Percentiles rank a stretch among this genome's conserved stretches.
Evolutionary conservation across 2,888 invertebrate genomes (phyloP).

Genomic region (Laspeyria flexula): DNA sequence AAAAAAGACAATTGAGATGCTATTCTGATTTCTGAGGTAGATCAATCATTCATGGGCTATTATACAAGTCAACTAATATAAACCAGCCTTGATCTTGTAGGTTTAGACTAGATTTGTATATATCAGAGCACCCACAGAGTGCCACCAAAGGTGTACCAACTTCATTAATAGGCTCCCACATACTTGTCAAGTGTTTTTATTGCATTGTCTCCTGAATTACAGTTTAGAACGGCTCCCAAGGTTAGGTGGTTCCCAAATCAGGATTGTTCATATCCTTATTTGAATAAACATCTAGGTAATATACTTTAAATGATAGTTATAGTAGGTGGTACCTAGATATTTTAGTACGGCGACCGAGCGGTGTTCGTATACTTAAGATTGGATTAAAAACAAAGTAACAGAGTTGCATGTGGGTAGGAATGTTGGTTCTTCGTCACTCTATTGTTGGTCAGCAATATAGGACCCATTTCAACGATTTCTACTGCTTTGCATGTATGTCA

Average conservation of each 20-base stretch:
- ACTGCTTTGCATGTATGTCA: no score
- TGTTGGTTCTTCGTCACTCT: no score
- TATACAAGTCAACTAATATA: slow-evolving; percentile 17
- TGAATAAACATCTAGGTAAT: slow-evolving; percentile 38
- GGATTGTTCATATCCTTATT: slow-evolving; percentile 57
- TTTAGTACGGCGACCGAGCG: neutral
- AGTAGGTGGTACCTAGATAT: slow-evolving; percentile 27
- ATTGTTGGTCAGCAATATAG: no score
- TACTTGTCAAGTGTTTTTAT: slow-evolving; percentile 42
- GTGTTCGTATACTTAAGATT: neutral
- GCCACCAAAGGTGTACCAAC: slow-evolving; percentile 64
- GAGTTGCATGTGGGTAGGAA: no score
- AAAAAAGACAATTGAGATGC: no score
- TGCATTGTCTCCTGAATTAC: slow-evolving; percentile 52
- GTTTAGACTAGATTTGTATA: slow-evolving; percentile 66
- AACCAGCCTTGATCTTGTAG: slow-evolving; percentile 59
- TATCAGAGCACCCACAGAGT: slow-evolving; percentile 65
- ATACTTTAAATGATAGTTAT: slow-evolving; percentile 26
- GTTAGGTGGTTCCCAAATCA: slow-evolving; percentile 45
- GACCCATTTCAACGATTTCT: no score
- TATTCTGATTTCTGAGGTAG: neutral
- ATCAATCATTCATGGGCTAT: slow-evolving; percentile 20
- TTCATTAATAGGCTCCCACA: slow-evolving; percentile 55
- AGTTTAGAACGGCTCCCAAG: slow-evolving; percentile 46
- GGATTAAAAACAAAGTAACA: no score